Base-by-base conservation (phyloP, 2,113 vertebrate species). In the Chloebia gouldiae region DNA sequence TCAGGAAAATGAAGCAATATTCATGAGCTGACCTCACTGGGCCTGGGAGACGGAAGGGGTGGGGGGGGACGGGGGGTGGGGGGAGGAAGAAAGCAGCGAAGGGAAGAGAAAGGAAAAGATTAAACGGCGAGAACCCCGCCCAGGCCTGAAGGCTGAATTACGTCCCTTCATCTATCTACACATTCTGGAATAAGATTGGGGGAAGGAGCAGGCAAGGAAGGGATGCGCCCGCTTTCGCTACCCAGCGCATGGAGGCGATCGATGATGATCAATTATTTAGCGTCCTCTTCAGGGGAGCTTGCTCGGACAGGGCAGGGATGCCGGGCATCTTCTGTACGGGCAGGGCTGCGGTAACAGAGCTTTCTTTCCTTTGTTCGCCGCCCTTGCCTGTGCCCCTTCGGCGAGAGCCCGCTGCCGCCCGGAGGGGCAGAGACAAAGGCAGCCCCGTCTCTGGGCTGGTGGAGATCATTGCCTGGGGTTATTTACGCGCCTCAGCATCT, bases 11-110 rank as follows among this genome's bases (percentile, higher is more conserved):
- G 97, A 96, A 89, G 96, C 53, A 66, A 54, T 95, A 96, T 96
- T 97, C 96, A 92, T 86, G 93, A 95, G 97, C 97, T 97, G 97
- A 97, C 96, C 97, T 97, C 97, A 97, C 94, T 22, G 56, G 78
- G 92, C 94, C 87, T 87, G 88, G 83, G 70, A 92, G 96, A 90
- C 19, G 88, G 90, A 31, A 68, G 69, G 28, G 49, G 63, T 14
- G 44, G 57, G 22, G 35, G 83, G 45, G 19, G 33, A 53, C 24
- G 50, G 87, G 53, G 23, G 56, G 30, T 27, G 88, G 53, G 23
- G 84, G 51, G 59, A 80, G 88, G 60, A 88, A 44, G 64, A 27
- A 63, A 18, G 77, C 56, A 63, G 86, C 2, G 54, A 66, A 77
- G 42, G 16, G 82, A 82, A 85, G 83, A 91, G 88, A 90, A 89